phyloP scores from a whole-genome alignment of 1,140 invertebrate species.

The Neuroterus valhalla region DNA sequence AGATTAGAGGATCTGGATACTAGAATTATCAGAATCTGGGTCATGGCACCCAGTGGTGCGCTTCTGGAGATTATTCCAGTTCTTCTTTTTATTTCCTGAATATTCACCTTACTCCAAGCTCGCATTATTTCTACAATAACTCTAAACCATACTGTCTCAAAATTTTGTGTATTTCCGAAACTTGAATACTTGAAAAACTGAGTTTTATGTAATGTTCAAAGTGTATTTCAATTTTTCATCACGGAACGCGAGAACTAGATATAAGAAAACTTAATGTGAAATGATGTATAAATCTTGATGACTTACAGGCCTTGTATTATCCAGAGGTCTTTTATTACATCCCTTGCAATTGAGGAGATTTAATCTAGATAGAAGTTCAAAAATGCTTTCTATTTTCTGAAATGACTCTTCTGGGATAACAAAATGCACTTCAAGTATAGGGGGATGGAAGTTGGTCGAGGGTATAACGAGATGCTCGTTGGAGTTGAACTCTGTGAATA shows the following conservation, averaged over 20 bases:
- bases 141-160: background rate
- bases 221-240: too few species aligned
- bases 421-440: background rate
- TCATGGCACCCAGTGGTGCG: conserved; percentile 6
- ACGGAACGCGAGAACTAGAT: too few species aligned
- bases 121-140: background rate
- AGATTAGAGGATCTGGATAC: background rate
- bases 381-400: background rate
- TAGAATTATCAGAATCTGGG: background rate
- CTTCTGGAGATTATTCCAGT: background rate
- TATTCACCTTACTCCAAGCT: conserved; percentile 2
- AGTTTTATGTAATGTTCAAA: background rate
- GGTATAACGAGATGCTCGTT: background rate
- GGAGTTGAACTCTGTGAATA: background rate
- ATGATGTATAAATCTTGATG: too few species aligned
- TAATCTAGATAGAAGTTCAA: background rate
- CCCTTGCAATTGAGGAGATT: background rate
- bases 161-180: background rate
- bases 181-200: background rate
- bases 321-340: background rate
- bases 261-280: too few species aligned
- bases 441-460: background rate
- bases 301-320: background rate
- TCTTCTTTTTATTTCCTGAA: background rate
- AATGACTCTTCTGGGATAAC: background rate